These are phyloP conservation scores for Drosophila anceps DNA, from an alignment of 2,888 invertebrate species.

Conservation along the genomic window DNA sequence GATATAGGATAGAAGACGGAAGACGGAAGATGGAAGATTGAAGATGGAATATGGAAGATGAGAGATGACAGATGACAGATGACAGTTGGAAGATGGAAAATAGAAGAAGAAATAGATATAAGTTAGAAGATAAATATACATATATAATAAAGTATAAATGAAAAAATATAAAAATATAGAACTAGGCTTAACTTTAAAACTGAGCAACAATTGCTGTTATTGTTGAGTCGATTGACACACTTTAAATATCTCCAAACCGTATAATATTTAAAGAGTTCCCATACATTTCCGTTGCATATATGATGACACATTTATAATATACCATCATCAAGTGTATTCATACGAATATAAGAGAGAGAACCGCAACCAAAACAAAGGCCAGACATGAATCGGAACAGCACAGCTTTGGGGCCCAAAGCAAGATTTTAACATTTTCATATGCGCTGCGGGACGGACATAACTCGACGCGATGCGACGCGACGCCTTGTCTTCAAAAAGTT, in stretches of 20 bases:
- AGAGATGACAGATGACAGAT: not conserved
- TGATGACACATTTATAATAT: not conserved
- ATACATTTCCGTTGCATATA: not conserved
- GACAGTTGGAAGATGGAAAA: not conserved
- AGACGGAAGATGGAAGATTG: not conserved
- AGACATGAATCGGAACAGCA: slow-evolving; percentile 49
- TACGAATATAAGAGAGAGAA: slow-evolving; percentile 10
- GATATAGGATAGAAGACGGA: not conserved
- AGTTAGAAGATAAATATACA: not conserved
- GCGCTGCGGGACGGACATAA: slow-evolving; percentile 25
- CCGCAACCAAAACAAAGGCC: slow-evolving; percentile 33
- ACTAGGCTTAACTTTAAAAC: no score
- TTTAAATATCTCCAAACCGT: not conserved
- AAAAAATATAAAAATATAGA: no score
- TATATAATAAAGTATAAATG: not conserved
- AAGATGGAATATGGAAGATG: not conserved
- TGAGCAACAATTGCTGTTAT: no score
- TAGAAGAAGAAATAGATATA: not conserved
- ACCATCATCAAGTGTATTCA: slow-evolving; percentile 11
- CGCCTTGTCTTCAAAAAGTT: slow-evolving; percentile 58
- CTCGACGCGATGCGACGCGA: slow-evolving; percentile 15
- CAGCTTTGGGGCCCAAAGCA: slow-evolving; percentile 46
- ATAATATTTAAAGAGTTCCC: not conserved
- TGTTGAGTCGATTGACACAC: no score
- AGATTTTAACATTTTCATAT: slow-evolving; percentile 54